Evolutionary conservation across 2,888 invertebrate species (phyloP).

Genomic region (Prenolepis imparis): DNA sequence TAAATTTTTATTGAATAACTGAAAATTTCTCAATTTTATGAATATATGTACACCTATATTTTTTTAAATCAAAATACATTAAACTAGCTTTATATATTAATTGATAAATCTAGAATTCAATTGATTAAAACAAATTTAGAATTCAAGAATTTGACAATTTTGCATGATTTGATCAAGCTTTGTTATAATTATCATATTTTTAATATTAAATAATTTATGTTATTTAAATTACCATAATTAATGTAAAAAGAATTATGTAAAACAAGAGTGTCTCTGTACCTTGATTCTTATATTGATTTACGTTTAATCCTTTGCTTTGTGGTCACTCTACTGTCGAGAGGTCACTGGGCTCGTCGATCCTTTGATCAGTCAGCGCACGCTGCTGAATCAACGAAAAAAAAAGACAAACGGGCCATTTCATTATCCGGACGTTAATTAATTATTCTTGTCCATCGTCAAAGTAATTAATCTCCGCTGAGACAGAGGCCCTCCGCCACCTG

Average conservation of each 20-base stretch:
- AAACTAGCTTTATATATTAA: background rate
- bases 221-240: conserved; percentile 12
- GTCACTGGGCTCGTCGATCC: conserved; percentile 57
- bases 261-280: background rate
- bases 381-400: conserved; percentile 60
- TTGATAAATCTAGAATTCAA: background rate
- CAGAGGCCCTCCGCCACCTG: conserved; percentile 72
- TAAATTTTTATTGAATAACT: background rate
- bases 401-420: conserved; percentile 72
- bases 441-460: conserved; percentile 67
- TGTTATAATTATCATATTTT: background rate
- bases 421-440: conserved; percentile 78
- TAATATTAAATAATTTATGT: background rate
- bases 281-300: conserved; percentile 13
- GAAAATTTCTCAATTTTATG: background rate
- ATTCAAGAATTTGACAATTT: background rate
- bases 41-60: background rate
- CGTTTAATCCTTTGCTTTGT: conserved; percentile 46
- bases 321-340: conserved; percentile 62
- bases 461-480: conserved; percentile 76
- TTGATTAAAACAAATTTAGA: background rate
- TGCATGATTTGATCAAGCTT: background rate
- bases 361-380: conserved; percentile 55
- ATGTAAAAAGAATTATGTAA: conserved; percentile 2
- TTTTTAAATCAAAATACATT: background rate